Percentiles rank a stretch among this genome's conserved stretches.
Conservation (phyloP, 1,140 invertebrate genomes). For the Drosophila nasuta region DNA sequence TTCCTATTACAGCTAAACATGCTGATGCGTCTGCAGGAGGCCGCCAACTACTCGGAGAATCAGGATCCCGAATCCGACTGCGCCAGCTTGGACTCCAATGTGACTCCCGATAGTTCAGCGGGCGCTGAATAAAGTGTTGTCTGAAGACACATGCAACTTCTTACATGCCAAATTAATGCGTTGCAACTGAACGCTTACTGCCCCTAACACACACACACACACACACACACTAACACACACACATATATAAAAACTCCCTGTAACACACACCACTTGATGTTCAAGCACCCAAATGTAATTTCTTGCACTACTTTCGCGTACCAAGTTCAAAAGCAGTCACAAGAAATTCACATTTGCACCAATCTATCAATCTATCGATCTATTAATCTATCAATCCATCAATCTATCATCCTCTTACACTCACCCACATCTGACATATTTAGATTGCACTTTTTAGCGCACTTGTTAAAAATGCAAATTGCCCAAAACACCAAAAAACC, state of each 20-base stretch:
- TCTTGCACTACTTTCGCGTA: slow-evolving; percentile 82
- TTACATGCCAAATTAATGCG: slow-evolving; percentile 73
- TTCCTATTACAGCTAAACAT: slow-evolving; percentile 91
- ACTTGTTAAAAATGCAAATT: slow-evolving; percentile 85
- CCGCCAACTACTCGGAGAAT: slow-evolving; percentile 94
- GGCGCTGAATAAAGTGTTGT: slow-evolving; percentile 81
- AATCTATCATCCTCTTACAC: slow-evolving; percentile 11
- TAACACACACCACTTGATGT: slow-evolving; percentile 23
- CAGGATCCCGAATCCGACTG: slow-evolving; percentile 94
- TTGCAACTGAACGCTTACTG: slow-evolving; percentile 26
- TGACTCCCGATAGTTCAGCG: slow-evolving; percentile 88
- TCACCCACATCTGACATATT: slow-evolving; percentile 7
- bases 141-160: slow-evolving; percentile 45
- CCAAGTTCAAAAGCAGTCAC: slow-evolving; percentile 72
- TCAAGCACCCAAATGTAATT: slow-evolving; percentile 69
- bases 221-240: slow-evolving; percentile 21
- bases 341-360: slow-evolving; percentile 79
- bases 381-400: slow-evolving; percentile 16
- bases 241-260: neutral
- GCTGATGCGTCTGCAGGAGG: slow-evolving; percentile 97
- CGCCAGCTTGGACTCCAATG: slow-evolving; percentile 90
- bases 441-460: slow-evolving; percentile 84
- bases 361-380: slow-evolving; percentile 10
- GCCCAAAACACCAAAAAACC: slow-evolving; percentile 7
- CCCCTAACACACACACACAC: slow-evolving; percentile 21